Base-by-base conservation (phyloP, 2,888 invertebrate species). In the Hemaris fuciformis region DNA sequence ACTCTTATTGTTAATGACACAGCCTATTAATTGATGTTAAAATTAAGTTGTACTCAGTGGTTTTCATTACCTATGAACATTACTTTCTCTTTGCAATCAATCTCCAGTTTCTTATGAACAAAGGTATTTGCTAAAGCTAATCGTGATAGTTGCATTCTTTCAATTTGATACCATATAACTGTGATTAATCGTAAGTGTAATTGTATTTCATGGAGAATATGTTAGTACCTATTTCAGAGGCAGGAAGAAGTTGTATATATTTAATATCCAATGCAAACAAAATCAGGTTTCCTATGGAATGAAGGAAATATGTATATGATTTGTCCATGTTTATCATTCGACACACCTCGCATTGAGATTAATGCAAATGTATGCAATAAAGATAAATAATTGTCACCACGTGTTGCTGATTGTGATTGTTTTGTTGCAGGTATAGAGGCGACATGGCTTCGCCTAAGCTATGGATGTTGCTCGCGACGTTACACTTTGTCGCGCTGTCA, bases 361-460 rank as follows among this genome's bases (percentile, higher is more conserved):
- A 45, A 45, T 45, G 45, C 45, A 45, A 45, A 22, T 45, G 22
- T 38, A n/a, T 38, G 13, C 38, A 38, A 27, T 27, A 27, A 27
- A n/a, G 53, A n/a, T 53, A 53, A 38, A 20, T 15, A 10, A 8
- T 20, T 20, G 20, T 5, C 13, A 38, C 22, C 38, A 38, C 41
- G 57, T 38, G 57, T 57, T n/a, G 23, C 48, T 57, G n/a, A 57
- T 57, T 53, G 15, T n/a, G 22, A 18, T 22, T 66, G 42, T 57
- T 20, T 81, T 78, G 79, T 81, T 80, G 4, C 77, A 84, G 83
- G 75, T 80, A 75, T 62, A 78, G 70, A 77, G 80, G 84, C 84
- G 84, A 71, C 80, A 85, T 84, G 88, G 73, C 73, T 79, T 83
- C 84, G 80, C 77, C 79, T 59, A 71, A 67, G 64, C 64, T 67